Evolutionary conservation across 2,888 invertebrate genomes (phyloP).

Genomic region (Caenorhabditis imperialis): DNA sequence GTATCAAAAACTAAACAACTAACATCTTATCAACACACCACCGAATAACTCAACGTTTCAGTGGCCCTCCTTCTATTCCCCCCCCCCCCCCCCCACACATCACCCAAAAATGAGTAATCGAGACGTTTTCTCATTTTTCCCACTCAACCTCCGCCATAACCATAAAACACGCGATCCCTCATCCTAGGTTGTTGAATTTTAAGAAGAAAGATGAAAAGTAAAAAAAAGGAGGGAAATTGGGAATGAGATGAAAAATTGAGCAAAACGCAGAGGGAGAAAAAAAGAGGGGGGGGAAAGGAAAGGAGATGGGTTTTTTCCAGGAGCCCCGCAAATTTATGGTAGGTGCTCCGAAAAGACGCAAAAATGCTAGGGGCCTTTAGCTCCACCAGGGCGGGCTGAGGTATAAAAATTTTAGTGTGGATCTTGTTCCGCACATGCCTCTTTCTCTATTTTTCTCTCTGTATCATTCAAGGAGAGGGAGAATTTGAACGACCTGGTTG

Average conservation of each 20-base stretch:
- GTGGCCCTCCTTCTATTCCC: too few species aligned
- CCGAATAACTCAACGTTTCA: too few species aligned
- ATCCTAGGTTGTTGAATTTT: slow-evolving; percentile 15
- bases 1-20: too few species aligned
- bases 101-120: background rate
- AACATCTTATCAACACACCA: too few species aligned
- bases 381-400: background rate
- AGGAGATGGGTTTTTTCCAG: slow-evolving; percentile 15
- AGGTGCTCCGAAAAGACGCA: slow-evolving; percentile 31
- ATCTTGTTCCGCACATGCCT: background rate
- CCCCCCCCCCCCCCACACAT: too few species aligned
- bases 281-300: slow-evolving; percentile 10
- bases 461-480: too few species aligned
- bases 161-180: slow-evolving; percentile 11
- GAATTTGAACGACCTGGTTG: too few species aligned
- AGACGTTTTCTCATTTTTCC: background rate
- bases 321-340: slow-evolving; percentile 39
- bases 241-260: slow-evolving; percentile 36
- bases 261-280: slow-evolving; percentile 8
- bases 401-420: slow-evolving; percentile 35
- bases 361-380: slow-evolving; percentile 40
- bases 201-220: slow-evolving; percentile 13
- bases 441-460: background rate
- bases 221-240: slow-evolving; percentile 9
- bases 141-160: background rate